These are phyloP conservation scores for Solea senegalensis DNA, from an alignment of 2,113 vertebrate species.

Conservation along the genomic window DNA sequence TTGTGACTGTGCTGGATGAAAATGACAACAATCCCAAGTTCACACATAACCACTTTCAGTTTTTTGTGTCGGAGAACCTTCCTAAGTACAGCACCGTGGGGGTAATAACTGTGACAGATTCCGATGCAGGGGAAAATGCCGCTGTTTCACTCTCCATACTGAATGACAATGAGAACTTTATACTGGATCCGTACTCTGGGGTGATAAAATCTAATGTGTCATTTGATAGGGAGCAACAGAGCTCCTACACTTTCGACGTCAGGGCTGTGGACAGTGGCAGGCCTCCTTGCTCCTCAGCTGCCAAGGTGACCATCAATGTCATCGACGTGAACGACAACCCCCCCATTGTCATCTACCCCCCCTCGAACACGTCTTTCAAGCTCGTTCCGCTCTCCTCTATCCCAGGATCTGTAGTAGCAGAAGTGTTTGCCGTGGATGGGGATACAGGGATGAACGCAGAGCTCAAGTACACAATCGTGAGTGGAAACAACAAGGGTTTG, in stretches of 20 bases:
- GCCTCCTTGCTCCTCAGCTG: constrained; percentile 93
- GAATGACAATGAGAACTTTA: constrained; percentile 97
- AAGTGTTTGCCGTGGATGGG: constrained; percentile 97
- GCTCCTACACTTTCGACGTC: constrained; percentile 98
- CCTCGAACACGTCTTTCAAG: constrained; percentile 97
- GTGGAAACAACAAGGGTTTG: constrained; percentile 93
- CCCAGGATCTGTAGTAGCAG: constrained; percentile 94
- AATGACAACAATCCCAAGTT: constrained; percentile 99
- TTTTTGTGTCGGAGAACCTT: constrained; percentile 98
- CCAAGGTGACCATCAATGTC: constrained; percentile 98
- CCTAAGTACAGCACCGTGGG: constrained; percentile 98
- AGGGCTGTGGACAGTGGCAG: constrained; percentile 94
- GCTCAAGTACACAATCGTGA: constrained; percentile 96
- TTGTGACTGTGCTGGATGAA: constrained; percentile 96
- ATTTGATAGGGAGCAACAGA: constrained; percentile 97
- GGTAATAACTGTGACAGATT: constrained; percentile 97
- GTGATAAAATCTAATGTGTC: constrained; percentile 99
- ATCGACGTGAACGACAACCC: constrained; percentile 99
- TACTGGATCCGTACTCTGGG: constrained; percentile 93
- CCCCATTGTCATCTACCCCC: constrained; percentile 94
- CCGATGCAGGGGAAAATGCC: constrained; percentile 95
- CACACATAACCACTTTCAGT: constrained; percentile 99
- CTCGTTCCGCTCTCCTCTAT: constrained; percentile 96
- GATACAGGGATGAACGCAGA: constrained; percentile 99
- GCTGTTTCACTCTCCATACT: constrained; percentile 95